These are phyloP conservation scores for Rhea pennata DNA, from an alignment of 2,113 vertebrate species.

Conservation along the genomic window DNA sequence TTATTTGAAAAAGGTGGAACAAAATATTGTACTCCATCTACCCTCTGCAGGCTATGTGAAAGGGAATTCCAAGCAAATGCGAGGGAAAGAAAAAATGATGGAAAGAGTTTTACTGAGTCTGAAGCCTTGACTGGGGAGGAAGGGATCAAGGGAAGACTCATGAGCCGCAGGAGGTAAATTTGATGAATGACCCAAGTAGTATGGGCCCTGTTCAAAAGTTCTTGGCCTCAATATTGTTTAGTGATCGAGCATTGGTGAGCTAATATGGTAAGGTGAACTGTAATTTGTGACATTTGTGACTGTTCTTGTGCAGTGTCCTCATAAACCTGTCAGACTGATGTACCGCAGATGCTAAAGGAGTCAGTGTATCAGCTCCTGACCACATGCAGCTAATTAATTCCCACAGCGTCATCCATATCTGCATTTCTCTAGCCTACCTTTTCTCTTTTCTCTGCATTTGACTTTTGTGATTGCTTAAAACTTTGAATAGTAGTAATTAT, in stretches of 20 bases:
- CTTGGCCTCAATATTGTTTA: neutral
- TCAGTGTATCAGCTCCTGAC: no score
- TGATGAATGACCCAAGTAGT: neutral
- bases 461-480: no score
- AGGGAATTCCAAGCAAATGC: neutral
- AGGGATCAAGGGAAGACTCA: neutral
- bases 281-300: neutral
- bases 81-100: neutral
- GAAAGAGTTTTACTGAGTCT: neutral
- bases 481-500: no score
- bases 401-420: no score
- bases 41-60: neutral
- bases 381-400: no score
- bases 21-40: neutral
- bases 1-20: neutral
- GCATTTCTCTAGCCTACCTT: no score
- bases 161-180: neutral
- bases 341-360: no score
- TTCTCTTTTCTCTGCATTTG: no score
- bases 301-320: no score
- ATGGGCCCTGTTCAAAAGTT: neutral
- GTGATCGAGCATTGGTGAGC: neutral
- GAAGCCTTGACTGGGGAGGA: neutral
- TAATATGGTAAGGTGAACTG: neutral
- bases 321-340: no score